These are phyloP conservation scores for Graptemys geographica DNA, from an alignment of 2,797 vertebrate species.

Conservation along the genomic window DNA sequence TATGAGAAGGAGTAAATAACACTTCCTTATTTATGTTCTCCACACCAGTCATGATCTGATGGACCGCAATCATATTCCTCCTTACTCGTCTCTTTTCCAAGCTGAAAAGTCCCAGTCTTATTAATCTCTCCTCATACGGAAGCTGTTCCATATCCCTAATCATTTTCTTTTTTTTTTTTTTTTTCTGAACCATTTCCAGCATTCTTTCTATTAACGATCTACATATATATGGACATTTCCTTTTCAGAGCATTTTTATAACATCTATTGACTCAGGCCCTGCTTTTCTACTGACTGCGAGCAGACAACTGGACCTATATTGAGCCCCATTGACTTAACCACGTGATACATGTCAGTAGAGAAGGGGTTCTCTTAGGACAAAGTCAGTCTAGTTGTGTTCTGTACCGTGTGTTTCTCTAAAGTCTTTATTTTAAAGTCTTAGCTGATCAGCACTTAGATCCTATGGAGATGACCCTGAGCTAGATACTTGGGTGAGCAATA, in stretches of 20 bases:
- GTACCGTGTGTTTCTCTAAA: neutral
- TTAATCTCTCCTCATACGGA: too few relatives aligned
- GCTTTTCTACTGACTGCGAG: neutral
- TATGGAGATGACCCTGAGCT: neutral
- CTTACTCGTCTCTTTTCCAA: too few relatives aligned
- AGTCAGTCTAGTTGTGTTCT: neutral
- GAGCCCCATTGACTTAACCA: neutral
- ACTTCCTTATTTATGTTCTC: too few relatives aligned
- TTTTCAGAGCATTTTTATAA: neutral
- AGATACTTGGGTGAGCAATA: neutral
- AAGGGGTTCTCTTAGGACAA: neutral
- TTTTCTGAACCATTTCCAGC: neutral
- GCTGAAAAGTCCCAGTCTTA: too few relatives aligned
- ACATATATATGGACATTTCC: neutral
- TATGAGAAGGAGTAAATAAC: too few relatives aligned
- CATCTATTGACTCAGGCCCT: neutral
- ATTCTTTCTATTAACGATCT: neutral
- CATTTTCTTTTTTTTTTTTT: too few relatives aligned
- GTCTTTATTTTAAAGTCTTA: neutral
- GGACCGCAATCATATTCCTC: too few relatives aligned
- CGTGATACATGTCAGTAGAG: neutral
- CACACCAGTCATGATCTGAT: too few relatives aligned
- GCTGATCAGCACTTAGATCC: neutral
- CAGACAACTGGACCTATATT: neutral
- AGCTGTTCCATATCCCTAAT: too few relatives aligned